phyloP scores from a whole-genome alignment of 2,113 vertebrate genomes.

The Climacteris rufus region DNA sequence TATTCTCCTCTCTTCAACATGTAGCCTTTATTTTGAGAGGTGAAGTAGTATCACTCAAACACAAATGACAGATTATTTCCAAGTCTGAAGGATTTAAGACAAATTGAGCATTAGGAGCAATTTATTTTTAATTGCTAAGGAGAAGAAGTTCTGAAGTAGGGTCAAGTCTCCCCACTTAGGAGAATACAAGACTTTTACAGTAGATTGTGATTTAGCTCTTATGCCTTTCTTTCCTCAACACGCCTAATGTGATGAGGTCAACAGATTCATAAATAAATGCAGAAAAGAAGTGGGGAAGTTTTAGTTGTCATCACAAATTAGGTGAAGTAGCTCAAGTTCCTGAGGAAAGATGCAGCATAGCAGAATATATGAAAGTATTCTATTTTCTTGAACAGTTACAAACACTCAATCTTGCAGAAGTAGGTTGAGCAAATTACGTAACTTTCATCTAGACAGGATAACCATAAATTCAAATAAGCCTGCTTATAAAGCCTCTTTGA shows the following conservation, averaged over 20 bases:
- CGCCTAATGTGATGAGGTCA: neutral
- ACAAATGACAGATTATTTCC: neutral
- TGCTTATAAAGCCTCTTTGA: neutral
- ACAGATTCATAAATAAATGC: neutral
- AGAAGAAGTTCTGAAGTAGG: neutral
- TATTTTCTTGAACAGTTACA: fast-evolving
- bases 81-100: neutral
- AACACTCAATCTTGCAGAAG: neutral
- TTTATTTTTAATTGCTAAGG: neutral
- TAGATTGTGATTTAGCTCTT: neutral
- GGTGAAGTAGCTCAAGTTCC: neutral
- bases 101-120: neutral
- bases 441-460: neutral
- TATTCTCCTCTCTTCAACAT: fast-evolving
- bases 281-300: neutral
- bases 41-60: neutral
- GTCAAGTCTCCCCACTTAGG: neutral
- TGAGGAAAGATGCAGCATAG: neutral
- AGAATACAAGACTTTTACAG: neutral
- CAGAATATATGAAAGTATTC: neutral
- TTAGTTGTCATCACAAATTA: neutral
- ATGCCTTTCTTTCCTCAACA: neutral
- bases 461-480: neutral
- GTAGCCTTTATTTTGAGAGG: neutral
- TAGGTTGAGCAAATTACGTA: neutral